Evolutionary conservation across 2,888 invertebrate species (phyloP).

Genomic region (Trichogramma dendrolimi): DNA sequence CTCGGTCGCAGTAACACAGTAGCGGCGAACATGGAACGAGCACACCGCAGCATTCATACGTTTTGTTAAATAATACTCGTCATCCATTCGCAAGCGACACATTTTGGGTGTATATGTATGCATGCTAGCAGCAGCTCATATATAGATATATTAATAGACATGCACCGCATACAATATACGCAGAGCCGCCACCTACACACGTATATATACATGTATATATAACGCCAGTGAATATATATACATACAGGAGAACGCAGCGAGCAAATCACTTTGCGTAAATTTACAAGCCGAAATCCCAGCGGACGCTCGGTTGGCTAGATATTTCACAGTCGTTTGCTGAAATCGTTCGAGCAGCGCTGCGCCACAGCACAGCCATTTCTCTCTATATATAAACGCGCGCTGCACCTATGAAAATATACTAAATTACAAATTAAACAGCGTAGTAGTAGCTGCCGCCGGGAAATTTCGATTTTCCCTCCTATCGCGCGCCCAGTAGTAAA

Average conservation of each 20-base stretch:
- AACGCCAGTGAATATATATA: too few relatives aligned
- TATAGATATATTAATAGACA: too few relatives aligned
- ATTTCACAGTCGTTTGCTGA: conserved; percentile 22
- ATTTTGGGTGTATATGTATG: too few relatives aligned
- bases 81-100: conserved; percentile 16
- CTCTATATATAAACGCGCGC: background rate
- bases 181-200: too few relatives aligned
- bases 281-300: conserved; percentile 7
- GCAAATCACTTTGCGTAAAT: conserved; percentile 23
- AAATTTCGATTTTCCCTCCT: too few relatives aligned
- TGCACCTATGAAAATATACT: conserved; percentile 16
- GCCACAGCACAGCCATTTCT: background rate
- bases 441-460: too few relatives aligned
- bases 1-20: too few relatives aligned
- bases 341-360: background rate
- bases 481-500: too few relatives aligned
- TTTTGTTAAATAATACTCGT: conserved; percentile 26
- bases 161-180: too few relatives aligned
- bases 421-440: conserved; percentile 18
- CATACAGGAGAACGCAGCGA: background rate
- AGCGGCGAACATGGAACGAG: background rate
- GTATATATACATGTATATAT: too few relatives aligned
- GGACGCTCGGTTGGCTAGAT: conserved; percentile 11
- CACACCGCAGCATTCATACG: background rate
- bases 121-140: too few relatives aligned